These are phyloP conservation scores for Atethmia centrago DNA, from an alignment of 2,888 invertebrate genomes.

Conservation along the genomic window DNA sequence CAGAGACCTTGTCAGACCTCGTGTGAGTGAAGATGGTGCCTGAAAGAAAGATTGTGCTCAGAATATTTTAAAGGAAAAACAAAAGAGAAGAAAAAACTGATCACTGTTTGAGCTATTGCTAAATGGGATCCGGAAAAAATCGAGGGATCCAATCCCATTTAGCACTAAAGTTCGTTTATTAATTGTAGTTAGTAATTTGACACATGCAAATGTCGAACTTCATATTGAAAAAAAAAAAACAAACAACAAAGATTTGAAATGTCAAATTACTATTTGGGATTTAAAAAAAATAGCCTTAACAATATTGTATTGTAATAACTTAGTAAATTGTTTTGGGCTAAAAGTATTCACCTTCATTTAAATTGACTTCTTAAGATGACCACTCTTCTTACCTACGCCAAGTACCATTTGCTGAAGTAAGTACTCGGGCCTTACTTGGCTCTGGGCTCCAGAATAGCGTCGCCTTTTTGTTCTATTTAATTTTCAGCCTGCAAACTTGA, in stretches of 20 bases:
- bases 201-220: too few species aligned
- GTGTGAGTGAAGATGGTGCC: not conserved
- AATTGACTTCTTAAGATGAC: constrained; percentile 1
- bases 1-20: too few species aligned
- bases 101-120: not conserved
- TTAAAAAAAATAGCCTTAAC: too few species aligned
- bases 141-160: not conserved
- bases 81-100: not conserved
- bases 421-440: not conserved
- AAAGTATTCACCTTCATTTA: not conserved
- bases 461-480: constrained; percentile 23
- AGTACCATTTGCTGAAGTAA: constrained; percentile 3
- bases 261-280: too few species aligned
- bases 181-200: too few species aligned
- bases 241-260: too few species aligned
- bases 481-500: constrained; percentile 13
- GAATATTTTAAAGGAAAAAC: not conserved
- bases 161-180: too few species aligned
- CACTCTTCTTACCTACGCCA: not conserved
- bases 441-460: constrained; percentile 3
- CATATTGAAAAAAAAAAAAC: too few species aligned
- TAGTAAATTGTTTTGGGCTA: not conserved
- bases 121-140: not conserved
- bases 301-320: not conserved
- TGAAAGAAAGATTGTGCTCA: not conserved